Percentiles rank a stretch among this genome's conserved stretches.
phyloP scores from a whole-genome alignment of 2,113 vertebrate genomes.

The Notiomystis cincta region DNA sequence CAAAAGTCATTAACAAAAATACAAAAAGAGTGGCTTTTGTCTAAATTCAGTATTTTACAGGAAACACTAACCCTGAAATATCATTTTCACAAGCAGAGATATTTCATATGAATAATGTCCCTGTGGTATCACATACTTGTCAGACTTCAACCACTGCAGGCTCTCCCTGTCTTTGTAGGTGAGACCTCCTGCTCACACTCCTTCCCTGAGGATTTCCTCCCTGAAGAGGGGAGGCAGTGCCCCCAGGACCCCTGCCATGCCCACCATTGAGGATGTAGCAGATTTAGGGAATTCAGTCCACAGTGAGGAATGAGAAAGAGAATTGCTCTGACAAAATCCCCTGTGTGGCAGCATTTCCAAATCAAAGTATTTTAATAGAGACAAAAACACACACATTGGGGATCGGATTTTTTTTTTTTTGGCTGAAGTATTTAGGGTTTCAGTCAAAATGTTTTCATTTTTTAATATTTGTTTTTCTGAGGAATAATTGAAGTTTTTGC shows the following conservation, averaged over 20 bases:
- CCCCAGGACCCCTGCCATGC: background rate
- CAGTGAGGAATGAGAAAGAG: background rate
- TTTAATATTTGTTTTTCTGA: constrained; percentile 60
- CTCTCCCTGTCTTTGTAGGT: background rate
- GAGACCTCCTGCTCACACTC: background rate
- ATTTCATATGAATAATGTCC: background rate
- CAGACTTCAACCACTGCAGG: background rate
- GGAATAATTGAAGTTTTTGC: constrained; percentile 63
- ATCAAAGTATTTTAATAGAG: constrained; percentile 33
- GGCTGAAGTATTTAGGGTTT: constrained; percentile 44
- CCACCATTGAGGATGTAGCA: background rate
- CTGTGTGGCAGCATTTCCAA: constrained; percentile 56
- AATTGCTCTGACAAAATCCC: constrained; percentile 18
- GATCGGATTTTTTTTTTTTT: background rate
- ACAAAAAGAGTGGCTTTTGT: accelerated
- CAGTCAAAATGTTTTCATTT: constrained; percentile 64
- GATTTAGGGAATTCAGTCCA: background rate
- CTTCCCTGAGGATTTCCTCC: background rate
- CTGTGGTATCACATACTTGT: background rate
- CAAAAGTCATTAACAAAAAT: background rate
- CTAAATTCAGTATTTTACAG: background rate
- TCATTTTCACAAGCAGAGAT: background rate
- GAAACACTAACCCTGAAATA: background rate
- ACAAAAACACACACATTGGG: background rate
- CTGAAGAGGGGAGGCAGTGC: background rate